Conservation (phyloP, 2,797 vertebrate genomes). For the Manis pentadactyla region DNA sequence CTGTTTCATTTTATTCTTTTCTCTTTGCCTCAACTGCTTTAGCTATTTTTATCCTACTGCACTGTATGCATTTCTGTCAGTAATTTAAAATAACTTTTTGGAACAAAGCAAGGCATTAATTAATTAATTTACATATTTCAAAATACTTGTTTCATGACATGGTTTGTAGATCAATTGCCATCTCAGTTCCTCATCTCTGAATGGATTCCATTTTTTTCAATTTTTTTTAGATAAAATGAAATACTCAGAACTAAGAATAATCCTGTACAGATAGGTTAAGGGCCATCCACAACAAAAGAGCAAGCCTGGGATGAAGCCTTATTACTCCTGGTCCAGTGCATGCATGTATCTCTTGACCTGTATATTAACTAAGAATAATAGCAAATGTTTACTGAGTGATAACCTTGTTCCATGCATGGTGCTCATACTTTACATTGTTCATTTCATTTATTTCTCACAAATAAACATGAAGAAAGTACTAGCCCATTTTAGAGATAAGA, state of each 20-base stretch:
- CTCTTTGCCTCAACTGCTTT: not conserved
- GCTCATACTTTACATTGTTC: not conserved
- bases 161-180: not conserved
- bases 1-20: constrained; percentile 46
- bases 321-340: not conserved
- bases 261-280: not conserved
- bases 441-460: constrained; percentile 19
- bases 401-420: not conserved
- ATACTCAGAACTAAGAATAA: not conserved
- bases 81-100: constrained; percentile 52
- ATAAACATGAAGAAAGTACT: not conserved
- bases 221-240: not conserved
- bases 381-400: not conserved
- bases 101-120: constrained; percentile 37
- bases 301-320: not conserved
- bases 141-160: constrained; percentile 28
- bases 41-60: constrained; percentile 41
- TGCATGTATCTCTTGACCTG: not conserved
- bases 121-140: constrained; percentile 63
- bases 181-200: not conserved
- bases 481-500: not conserved
- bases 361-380: not conserved
- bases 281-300: not conserved
- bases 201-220: not conserved
- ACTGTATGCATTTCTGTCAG: constrained; percentile 7